phyloP scores from a whole-genome alignment of 2,888 invertebrate genomes.

The Melieria picta region DNA sequence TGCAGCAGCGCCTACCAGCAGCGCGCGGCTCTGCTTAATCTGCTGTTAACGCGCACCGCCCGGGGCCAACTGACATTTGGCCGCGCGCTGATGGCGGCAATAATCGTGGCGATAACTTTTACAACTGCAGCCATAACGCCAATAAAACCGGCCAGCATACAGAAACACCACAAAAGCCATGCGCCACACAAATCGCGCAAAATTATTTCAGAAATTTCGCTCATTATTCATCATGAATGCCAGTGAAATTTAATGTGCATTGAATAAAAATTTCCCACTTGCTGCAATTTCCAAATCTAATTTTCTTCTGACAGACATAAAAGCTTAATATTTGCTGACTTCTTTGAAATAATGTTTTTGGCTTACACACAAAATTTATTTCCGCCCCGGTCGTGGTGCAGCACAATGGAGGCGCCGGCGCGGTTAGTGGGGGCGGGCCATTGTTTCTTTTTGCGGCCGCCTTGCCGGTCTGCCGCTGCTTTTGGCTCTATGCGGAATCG shows the following conservation, averaged over 20 bases:
- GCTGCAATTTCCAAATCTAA: conserved; percentile 28
- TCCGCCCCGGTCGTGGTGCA: conserved; percentile 1
- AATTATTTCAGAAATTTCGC: neutral
- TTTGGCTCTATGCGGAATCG: conserved; percentile 8
- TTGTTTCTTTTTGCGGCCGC: neutral
- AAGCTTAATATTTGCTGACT: conserved; percentile 22
- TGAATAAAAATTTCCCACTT: conserved; percentile 21
- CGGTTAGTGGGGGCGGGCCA: conserved; percentile 1
- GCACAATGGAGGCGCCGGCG: neutral
- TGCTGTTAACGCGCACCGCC: too few relatives aligned
- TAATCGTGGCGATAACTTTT: conserved; percentile 19
- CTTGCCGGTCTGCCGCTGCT: neutral
- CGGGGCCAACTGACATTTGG: too few relatives aligned
- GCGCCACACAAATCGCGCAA: neutral
- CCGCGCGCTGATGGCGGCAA: neutral
- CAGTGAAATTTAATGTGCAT: conserved; percentile 31
- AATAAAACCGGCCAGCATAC: neutral
- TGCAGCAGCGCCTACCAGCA: too few relatives aligned
- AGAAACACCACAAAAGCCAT: neutral
- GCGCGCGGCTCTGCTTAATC: too few relatives aligned
- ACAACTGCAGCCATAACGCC: conserved; percentile 5
- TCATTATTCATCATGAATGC: conserved; percentile 27
- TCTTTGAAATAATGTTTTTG: conserved; percentile 25
- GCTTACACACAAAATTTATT: conserved; percentile 14
- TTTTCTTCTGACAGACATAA: conserved; percentile 18